Percentiles rank a stretch among this genome's conserved stretches.
Conservation (phyloP, 2,888 invertebrate species). For the Bhutanitis thaidina region DNA sequence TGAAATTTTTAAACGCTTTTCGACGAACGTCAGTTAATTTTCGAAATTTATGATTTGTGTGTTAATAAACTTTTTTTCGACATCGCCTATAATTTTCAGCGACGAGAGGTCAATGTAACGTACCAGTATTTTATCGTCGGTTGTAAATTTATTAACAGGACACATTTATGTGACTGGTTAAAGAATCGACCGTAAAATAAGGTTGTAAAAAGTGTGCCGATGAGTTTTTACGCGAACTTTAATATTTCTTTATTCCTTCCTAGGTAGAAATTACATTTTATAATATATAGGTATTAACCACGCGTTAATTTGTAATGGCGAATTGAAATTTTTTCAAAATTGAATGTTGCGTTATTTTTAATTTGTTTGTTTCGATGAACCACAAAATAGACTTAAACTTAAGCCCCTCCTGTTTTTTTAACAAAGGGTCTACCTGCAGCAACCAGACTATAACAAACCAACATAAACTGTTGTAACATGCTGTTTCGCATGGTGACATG, state of each 20-base stretch:
- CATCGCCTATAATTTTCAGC: conserved; percentile 3
- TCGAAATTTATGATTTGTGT: conserved; percentile 18
- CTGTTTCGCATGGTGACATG: conserved; percentile 12
- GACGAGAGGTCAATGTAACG: conserved; percentile 8
- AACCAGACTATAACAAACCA: not conserved
- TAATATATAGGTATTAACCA: too few relatives aligned
- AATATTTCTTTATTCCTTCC: not conserved
- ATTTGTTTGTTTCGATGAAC: too few relatives aligned
- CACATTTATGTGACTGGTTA: conserved; percentile 16
- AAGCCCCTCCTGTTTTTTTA: not conserved
- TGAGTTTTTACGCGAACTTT: conserved; percentile 8
- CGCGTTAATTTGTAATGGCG: too few relatives aligned
- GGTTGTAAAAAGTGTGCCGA: conserved; percentile 10
- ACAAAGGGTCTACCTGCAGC: not conserved
- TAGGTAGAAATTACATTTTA: too few relatives aligned
- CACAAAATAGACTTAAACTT: too few relatives aligned
- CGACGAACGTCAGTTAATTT: conserved; percentile 16
- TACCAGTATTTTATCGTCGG: conserved; percentile 12
- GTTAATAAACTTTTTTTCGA: conserved; percentile 6
- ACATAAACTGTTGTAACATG: not conserved
- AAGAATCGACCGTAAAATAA: conserved; percentile 7
- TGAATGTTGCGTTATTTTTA: too few relatives aligned
- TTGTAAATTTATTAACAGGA: conserved; percentile 17
- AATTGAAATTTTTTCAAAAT: too few relatives aligned
- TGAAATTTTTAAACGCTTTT: conserved; percentile 16